phyloP scores from a whole-genome alignment of 2,113 vertebrate species.

The Oreochromis niloticus region DNA sequence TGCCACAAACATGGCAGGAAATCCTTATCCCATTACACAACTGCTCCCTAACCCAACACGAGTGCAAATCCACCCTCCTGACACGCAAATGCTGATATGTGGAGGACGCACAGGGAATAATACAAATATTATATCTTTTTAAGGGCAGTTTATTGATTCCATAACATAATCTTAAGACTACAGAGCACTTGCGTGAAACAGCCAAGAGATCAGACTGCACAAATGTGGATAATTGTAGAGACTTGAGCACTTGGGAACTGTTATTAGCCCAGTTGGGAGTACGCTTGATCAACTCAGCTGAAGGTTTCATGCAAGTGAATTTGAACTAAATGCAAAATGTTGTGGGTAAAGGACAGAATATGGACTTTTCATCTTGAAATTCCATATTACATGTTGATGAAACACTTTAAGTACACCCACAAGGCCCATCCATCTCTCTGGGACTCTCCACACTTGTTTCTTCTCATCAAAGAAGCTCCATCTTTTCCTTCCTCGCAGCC shows the following conservation, averaged over 20 bases:
- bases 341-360: background rate
- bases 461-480: slow-evolving; percentile 22
- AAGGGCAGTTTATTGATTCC: background rate
- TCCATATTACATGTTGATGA: background rate
- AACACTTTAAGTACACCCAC: background rate
- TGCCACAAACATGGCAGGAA: slow-evolving; percentile 40
- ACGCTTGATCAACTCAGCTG: background rate
- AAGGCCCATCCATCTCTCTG: background rate
- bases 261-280: background rate
- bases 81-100: background rate
- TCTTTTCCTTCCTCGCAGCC: background rate
- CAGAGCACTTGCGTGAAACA: background rate
- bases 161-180: background rate
- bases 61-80: background rate
- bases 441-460: background rate
- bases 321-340: background rate
- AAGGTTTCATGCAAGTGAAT: background rate
- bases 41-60: background rate
- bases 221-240: background rate
- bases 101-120: background rate
- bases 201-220: background rate
- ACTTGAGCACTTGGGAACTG: background rate
- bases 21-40: slow-evolving; percentile 50
- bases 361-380: background rate
- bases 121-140: background rate